Conservation (phyloP, 2,797 vertebrate species). For the Bryconaethiops microstoma region DNA sequence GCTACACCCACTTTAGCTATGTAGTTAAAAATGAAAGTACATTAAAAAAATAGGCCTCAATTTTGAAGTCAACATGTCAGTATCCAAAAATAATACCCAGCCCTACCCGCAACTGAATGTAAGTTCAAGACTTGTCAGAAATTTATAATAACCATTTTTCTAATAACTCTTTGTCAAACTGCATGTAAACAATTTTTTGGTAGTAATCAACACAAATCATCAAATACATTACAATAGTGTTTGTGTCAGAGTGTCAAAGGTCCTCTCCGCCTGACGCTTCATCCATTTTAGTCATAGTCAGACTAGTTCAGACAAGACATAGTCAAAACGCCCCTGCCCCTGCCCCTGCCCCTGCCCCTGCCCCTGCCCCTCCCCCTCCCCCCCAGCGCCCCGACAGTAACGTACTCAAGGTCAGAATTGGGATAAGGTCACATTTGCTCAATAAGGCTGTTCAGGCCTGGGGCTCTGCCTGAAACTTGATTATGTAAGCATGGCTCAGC, state of each 20-base stretch:
- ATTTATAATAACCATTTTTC: constrained; percentile 39
- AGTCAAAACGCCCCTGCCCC: too few relatives aligned
- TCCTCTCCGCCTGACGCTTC: constrained; percentile 9
- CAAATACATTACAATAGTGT: constrained; percentile 39
- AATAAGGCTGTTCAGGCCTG: constrained; percentile 20
- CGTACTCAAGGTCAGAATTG: constrained; percentile 13
- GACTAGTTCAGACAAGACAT: too few relatives aligned
- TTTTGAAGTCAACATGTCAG: not conserved
- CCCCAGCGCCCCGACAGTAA: not conserved
- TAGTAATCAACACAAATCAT: constrained; percentile 24
- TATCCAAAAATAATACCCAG: not conserved
- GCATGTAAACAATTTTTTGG: constrained; percentile 39
- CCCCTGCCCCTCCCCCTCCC: too few relatives aligned
- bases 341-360: too few relatives aligned
- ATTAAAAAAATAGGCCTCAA: too few relatives aligned
- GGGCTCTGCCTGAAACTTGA: not conserved
- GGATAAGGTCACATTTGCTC: constrained; percentile 4
- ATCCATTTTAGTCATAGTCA: not conserved
- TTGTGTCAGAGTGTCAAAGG: constrained; percentile 17
- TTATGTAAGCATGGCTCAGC: constrained; percentile 19
- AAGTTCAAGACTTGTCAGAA: constrained; percentile 46
- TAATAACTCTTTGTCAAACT: constrained; percentile 16
- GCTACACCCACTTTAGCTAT: not conserved
- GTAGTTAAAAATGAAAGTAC: too few relatives aligned
- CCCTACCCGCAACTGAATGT: not conserved